Base-by-base conservation (phyloP, 1,140 invertebrate species). In the Caenorhabditis tropicalis region DNA sequence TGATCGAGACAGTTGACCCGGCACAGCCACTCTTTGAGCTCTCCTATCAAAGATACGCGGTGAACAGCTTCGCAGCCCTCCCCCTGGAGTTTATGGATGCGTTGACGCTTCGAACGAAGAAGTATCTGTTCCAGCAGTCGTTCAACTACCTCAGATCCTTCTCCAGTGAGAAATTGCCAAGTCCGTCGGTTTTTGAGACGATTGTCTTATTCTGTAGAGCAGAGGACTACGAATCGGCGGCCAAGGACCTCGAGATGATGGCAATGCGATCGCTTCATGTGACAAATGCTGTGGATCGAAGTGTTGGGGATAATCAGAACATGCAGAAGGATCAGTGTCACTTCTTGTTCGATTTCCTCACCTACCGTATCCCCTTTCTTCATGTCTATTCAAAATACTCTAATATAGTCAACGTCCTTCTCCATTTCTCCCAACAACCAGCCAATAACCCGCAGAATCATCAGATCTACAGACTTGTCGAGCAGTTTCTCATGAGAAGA, bases 81-180 rank as follows among this genome's bases (percentile, higher is more conserved):
- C 46, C 49, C 2, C 5, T 81, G 2, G 56, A 86, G 36, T 53
- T 84, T 9, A 43, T 86, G 7, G 85, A 86, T 12, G 74, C 85
- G 12, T 79, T 86, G 49, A 79, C 85, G 6, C 36, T 85, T 19
- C 46, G 82, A 36, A n/a, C 85, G 0, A 86, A 86, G 36, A 58
- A 58, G 19, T 16, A 39, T n/a, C n/a, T 83, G 27, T 19, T 84
- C 15, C 24, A 0, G 3, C 27, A 53, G 0, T 43, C 24, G 2
- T 33, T 24, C 5, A n/a, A 31, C 9, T 16, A 19, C 9, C 39
- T 82, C 9, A 29, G 49, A 5, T 6, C 3, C 1, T 53, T 43
- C 16, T 21, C 79, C 16, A 65, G 29, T 9, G 51, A 49, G 2
- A 79, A 65, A 10, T 65, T 86, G 31, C 82, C 82, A 39, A 86